phyloP scores from a whole-genome alignment of 2,113 vertebrate genomes.

The Coptodon bakossiorum region DNA sequence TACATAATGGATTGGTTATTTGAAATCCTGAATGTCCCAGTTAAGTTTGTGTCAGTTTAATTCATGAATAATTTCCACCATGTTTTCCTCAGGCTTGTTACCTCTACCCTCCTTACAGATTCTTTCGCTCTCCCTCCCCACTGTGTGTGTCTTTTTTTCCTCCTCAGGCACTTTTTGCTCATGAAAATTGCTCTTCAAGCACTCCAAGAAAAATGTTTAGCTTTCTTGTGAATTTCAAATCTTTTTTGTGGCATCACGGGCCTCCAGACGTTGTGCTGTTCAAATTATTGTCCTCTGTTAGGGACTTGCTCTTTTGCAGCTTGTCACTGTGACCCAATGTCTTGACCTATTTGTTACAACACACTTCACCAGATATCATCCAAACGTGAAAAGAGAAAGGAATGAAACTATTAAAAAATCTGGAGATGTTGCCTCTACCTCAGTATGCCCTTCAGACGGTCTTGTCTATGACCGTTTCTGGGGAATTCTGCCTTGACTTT shows the following conservation, averaged over 20 bases:
- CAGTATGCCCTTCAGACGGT: background rate
- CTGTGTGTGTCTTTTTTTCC: background rate
- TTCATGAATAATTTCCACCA: conserved; percentile 51
- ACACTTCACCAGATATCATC: background rate
- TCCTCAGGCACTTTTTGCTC: background rate
- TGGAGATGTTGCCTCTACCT: background rate
- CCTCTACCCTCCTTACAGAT: background rate
- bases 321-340: background rate
- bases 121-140: background rate
- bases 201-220: conserved; percentile 1
- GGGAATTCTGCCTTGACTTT: background rate
- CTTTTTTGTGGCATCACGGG: background rate
- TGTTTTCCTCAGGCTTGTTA: conserved; percentile 35
- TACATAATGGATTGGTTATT: conserved; percentile 51
- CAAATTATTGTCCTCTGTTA: background rate
- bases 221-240: background rate
- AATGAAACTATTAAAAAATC: background rate
- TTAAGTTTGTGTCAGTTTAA: conserved; percentile 44
- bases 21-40: conserved; percentile 48
- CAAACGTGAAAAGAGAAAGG: background rate
- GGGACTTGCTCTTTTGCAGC: conserved; percentile 5
- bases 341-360: background rate
- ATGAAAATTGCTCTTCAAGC: background rate
- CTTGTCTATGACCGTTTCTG: background rate
- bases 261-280: background rate